phyloP scores from a whole-genome alignment of 2,888 invertebrate species.

The Glaucopsyche alexis region DNA sequence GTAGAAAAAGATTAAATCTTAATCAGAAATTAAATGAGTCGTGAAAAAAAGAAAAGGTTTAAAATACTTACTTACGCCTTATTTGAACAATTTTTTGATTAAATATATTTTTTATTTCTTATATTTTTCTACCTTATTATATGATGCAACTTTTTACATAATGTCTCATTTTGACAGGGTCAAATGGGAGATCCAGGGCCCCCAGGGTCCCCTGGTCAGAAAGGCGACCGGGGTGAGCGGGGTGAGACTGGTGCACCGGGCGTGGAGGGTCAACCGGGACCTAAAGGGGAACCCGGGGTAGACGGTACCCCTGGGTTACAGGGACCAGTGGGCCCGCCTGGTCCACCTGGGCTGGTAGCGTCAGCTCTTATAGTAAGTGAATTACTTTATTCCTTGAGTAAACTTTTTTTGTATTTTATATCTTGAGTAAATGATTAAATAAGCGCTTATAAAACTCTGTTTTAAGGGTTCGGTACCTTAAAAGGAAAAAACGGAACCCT shows the following conservation, averaged over 20 bases:
- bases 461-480: no score
- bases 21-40: no score
- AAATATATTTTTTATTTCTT: no score
- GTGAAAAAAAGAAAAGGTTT: no score
- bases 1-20: no score
- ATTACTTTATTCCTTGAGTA: not conserved
- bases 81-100: no score
- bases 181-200: slow-evolving; percentile 85
- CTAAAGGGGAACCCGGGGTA: slow-evolving; percentile 87
- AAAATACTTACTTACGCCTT: no score
- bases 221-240: slow-evolving; percentile 86
- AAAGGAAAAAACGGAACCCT: no score
- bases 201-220: slow-evolving; percentile 81
- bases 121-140: no score
- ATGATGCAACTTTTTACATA: not conserved
- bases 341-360: slow-evolving; percentile 68
- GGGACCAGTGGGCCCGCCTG: slow-evolving; percentile 85
- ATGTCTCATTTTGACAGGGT: slow-evolving; percentile 63
- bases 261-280: slow-evolving; percentile 86
- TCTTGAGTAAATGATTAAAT: no score
- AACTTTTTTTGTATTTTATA: no score
- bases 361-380: slow-evolving; percentile 57
- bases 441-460: no score
- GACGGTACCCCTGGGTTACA: slow-evolving; percentile 84
- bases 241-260: slow-evolving; percentile 82